Conservation (phyloP, 2,888 invertebrate species). For the Vesta saturnalis region DNA sequence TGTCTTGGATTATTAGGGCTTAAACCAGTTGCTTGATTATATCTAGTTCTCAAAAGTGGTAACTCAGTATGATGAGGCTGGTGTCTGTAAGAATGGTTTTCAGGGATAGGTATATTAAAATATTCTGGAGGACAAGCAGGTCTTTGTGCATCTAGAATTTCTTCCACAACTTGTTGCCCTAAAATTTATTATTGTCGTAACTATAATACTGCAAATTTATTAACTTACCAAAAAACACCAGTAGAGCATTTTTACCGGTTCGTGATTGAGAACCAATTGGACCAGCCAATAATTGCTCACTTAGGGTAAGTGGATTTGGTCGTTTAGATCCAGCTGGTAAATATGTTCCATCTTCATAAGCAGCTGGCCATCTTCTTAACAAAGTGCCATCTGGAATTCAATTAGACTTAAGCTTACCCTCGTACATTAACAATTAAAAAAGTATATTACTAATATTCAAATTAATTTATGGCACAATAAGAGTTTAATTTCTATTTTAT, state of each 20-base stretch:
- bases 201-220: not conserved
- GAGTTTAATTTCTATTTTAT: too few species aligned
- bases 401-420: not conserved
- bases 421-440: not conserved
- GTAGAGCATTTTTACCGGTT: slow-evolving; percentile 66
- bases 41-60: slow-evolving; percentile 67
- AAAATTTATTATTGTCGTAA: slow-evolving; percentile 7
- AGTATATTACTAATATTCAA: too few species aligned
- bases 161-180: slow-evolving; percentile 72
- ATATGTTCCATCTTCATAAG: slow-evolving; percentile 68
- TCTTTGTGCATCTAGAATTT: slow-evolving; percentile 69
- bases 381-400: slow-evolving; percentile 64
- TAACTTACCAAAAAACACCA: slow-evolving; percentile 68
- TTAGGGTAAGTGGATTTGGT: slow-evolving; percentile 66
- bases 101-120: slow-evolving; percentile 67
- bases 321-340: slow-evolving; percentile 62
- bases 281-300: slow-evolving; percentile 63
- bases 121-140: slow-evolving; percentile 71
- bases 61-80: slow-evolving; percentile 57
- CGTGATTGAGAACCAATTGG: slow-evolving; percentile 58
- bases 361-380: slow-evolving; percentile 65
- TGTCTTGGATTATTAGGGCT: slow-evolving; percentile 70
- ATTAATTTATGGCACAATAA: too few species aligned
- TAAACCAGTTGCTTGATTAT: slow-evolving; percentile 65
- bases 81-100: slow-evolving; percentile 57